A percentile compares a stretch with the other conserved stretches of the same genome.
phyloP scores from a whole-genome alignment of 2,113 vertebrate species.

The Chinchilla lanigera region DNA sequence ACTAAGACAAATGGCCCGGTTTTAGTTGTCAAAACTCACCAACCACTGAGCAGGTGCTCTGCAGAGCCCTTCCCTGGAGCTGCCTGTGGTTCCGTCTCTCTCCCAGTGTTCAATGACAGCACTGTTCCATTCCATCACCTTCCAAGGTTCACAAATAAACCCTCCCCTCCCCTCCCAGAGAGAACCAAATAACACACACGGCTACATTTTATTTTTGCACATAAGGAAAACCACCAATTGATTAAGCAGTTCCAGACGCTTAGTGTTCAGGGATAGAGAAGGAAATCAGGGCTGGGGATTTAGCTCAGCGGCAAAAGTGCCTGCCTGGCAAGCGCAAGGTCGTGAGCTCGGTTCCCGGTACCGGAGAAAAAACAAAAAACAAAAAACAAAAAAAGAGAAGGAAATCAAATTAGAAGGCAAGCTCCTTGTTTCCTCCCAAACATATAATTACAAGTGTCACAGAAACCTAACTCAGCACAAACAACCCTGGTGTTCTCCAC shows the following conservation, averaged over 20 bases:
- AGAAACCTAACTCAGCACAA: not conserved
- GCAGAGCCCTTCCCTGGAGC: not conserved
- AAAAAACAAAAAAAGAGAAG: too few species aligned
- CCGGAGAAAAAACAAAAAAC: too few species aligned
- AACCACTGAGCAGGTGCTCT: not conserved
- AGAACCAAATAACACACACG: not conserved
- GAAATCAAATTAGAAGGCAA: too few species aligned
- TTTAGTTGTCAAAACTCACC: not conserved
- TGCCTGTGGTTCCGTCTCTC: not conserved
- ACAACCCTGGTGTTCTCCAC: not conserved
- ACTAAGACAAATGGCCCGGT: not conserved
- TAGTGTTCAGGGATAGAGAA: conserved; percentile 27
- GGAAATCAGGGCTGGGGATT: not conserved
- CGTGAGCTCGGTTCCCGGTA: too few species aligned
- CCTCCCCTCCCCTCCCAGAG: not conserved
- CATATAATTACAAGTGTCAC: not conserved
- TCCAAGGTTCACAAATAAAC: not conserved
- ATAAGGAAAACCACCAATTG: conserved; percentile 16
- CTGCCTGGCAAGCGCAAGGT: too few species aligned
- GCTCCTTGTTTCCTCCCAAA: not conserved
- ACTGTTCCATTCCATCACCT: not conserved
- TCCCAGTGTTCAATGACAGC: not conserved
- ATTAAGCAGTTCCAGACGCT: not conserved
- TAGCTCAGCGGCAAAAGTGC: too few species aligned
- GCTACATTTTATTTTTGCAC: conserved; percentile 64